Evolutionary conservation across 2,797 vertebrate genomes (phyloP), one percentile per base, ranked within the genome.

Genomic region (Orientallactaga sibirica): DNA sequence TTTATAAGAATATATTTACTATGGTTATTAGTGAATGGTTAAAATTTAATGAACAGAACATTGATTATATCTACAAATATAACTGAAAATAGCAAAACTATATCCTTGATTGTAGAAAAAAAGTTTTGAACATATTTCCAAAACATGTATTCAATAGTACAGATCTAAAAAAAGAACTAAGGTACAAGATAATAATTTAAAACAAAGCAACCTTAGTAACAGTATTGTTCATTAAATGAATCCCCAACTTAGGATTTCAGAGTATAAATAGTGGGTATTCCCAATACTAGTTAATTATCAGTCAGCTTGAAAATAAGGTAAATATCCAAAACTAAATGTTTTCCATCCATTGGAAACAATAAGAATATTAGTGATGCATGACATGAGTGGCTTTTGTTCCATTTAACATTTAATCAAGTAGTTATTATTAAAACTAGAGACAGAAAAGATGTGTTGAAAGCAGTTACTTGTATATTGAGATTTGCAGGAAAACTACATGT

Each of bases 401-500:
- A 84, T 75, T 93, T 90, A 93, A 94, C 83, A 92, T 62, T 95
- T 96, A 95, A 70, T 86, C 78, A 15, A 89, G 92, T 41, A 80
- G 92, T 24, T 96, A 91, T 22, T 92, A 52, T 93, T 77, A 95
- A 89, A 98, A 92, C 12, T 95, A 86, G 97, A 95, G 95, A 97
- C 92, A 92, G 94, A 82, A 89, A 97, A 95, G 88, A 85, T 52
- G 71, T 94, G 95, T 68, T 95, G 96, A 93, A 95, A 48, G 52
- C 92, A 86, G 79, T 71, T 93, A 81, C 96, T 94, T 92, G 75
- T 90, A 87, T 68, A 10, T n/a, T 93, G 86, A 95, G 94, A 94
- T 88, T 78, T 94, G 92, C 91, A 95, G 95, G 91, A 95, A 97
- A 78, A 92, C 94, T 95, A 91, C 98, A 98, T 97, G 98, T 98